Evolutionary conservation across 1,140 invertebrate species (phyloP).

Genomic region (Pectinophora gossypiella): DNA sequence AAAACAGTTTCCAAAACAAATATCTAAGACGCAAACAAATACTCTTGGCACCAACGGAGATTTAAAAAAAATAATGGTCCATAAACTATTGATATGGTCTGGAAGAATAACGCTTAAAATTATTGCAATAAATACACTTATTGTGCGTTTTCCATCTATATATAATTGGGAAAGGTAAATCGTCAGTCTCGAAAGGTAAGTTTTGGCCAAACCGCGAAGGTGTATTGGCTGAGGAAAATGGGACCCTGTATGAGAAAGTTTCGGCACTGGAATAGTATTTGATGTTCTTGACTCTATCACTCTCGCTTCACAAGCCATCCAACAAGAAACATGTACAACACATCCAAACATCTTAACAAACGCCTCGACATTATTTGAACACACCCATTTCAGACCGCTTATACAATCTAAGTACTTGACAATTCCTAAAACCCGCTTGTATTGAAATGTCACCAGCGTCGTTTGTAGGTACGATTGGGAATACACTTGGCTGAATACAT

Average conservation of each 20-base stretch:
- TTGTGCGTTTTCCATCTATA: constrained; percentile 12
- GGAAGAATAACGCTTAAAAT: constrained; percentile 7
- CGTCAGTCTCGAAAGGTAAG: constrained; percentile 45
- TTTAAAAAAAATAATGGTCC: too few relatives aligned
- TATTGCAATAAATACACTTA: not conserved
- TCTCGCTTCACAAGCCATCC: not conserved
- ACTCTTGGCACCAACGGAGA: constrained; percentile 7
- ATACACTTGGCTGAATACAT: not conserved
- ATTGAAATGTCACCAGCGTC: not conserved
- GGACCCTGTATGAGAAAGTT: not conserved
- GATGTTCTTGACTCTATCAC: not conserved
- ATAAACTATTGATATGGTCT: constrained; percentile 23
- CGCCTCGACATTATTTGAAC: too few relatives aligned
- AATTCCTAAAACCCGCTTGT: not conserved
- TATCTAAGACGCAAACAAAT: constrained; percentile 7
- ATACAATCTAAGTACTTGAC: not conserved
- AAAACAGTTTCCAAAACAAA: constrained; percentile 1
- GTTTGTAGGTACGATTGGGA: not conserved
- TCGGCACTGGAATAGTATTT: not conserved
- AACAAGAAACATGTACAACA: not conserved
- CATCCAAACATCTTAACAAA: not conserved
- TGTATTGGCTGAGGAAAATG: not conserved
- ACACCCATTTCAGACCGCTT: not conserved
- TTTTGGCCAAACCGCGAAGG: not conserved
- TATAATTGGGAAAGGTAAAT: constrained; percentile 35